Evolutionary conservation across 2,888 invertebrate species (phyloP).

Genomic region (Drosophila rubida): DNA sequence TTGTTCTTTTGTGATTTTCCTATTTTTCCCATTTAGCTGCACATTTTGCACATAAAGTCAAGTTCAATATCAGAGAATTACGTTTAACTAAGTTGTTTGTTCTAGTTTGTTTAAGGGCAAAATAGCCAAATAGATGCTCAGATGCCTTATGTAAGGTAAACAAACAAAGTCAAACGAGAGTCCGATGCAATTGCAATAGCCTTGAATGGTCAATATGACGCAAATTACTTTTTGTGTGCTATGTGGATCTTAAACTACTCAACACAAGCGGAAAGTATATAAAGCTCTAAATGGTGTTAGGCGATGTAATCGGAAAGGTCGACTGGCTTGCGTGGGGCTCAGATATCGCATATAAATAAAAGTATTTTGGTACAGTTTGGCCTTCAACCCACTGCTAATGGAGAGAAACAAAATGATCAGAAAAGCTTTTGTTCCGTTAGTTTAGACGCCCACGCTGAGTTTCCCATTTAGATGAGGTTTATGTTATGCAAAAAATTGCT

Average conservation of each 20-base stretch:
- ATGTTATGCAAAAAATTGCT: slow-evolving; percentile 15
- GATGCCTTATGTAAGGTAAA: slow-evolving; percentile 59
- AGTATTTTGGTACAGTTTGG: not conserved
- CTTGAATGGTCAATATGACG: slow-evolving; percentile 37
- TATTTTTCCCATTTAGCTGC: slow-evolving; percentile 2
- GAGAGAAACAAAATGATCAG: not conserved
- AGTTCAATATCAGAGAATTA: slow-evolving; percentile 69
- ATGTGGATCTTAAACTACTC: not conserved
- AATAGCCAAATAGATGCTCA: slow-evolving; percentile 12
- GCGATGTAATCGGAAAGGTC: slow-evolving; percentile 19
- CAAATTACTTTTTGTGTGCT: slow-evolving; percentile 18
- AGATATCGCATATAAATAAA: slow-evolving; percentile 35
- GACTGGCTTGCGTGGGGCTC: slow-evolving; percentile 17
- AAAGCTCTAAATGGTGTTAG: not conserved
- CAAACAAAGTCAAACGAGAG: slow-evolving; percentile 67
- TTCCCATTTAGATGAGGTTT: slow-evolving; percentile 5
- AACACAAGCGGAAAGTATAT: slow-evolving; percentile 5
- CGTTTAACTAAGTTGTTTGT: slow-evolving; percentile 17
- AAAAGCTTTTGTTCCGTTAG: slow-evolving; percentile 12
- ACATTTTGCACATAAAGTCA: slow-evolving; percentile 50
- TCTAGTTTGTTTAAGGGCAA: slow-evolving; percentile 56
- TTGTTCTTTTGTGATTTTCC: slow-evolving; percentile 37
- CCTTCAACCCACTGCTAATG: slow-evolving; percentile 14
- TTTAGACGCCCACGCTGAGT: slow-evolving; percentile 13
- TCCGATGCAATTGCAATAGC: slow-evolving; percentile 54